Percentiles rank a stretch among this genome's conserved stretches.
These are phyloP conservation scores for Anthoscopus minutus DNA, from an alignment of 2,113 vertebrate genomes.

Conservation along the genomic window DNA sequence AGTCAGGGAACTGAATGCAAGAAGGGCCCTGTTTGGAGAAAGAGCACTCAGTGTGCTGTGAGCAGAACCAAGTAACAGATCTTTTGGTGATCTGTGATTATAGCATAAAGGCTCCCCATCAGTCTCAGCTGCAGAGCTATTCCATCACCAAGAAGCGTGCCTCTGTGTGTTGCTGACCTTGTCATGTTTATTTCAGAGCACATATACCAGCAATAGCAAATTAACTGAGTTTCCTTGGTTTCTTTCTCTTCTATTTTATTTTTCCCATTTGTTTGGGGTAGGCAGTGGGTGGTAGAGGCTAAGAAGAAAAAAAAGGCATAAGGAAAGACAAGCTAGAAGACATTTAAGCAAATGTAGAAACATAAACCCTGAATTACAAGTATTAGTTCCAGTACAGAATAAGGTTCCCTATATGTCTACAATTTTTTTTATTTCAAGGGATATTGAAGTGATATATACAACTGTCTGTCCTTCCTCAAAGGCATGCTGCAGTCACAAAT, in stretches of 20 bases:
- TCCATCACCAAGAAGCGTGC: background rate
- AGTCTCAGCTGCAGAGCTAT: background rate
- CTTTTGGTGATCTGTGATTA: background rate
- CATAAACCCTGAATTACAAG: background rate
- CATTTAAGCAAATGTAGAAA: background rate
- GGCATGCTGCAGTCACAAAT: background rate
- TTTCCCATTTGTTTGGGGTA: background rate
- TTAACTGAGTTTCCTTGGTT: background rate
- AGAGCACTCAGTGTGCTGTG: accelerated
- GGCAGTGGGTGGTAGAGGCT: background rate
- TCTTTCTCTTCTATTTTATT: background rate
- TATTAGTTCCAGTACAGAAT: background rate
- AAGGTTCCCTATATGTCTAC: background rate
- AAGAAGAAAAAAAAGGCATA: background rate
- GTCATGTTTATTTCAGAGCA: background rate
- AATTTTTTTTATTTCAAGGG: background rate
- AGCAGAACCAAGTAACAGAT: background rate
- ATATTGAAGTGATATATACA: background rate
- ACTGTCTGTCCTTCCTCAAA: background rate
- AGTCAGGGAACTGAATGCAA: background rate
- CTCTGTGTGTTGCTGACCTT: background rate
- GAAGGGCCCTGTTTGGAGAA: background rate
- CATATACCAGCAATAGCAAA: background rate
- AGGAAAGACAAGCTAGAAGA: background rate
- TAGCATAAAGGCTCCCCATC: background rate